Base-by-base conservation (phyloP, 2,113 vertebrate genomes). In the Equus przewalskii region DNA sequence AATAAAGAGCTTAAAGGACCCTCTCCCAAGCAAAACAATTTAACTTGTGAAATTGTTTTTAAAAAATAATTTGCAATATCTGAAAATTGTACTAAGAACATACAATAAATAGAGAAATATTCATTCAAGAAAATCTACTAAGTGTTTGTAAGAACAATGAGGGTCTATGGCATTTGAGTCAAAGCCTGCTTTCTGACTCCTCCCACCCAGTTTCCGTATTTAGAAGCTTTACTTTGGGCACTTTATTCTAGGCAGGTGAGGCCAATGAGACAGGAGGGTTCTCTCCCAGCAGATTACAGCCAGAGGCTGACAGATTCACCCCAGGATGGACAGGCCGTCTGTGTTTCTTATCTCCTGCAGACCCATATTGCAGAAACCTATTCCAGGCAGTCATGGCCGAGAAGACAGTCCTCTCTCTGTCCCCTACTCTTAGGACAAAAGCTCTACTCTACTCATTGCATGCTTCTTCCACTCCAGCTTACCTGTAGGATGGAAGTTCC, bases 231-330 rank as follows among this genome's bases (percentile, higher is more conserved):
- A 51, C 22, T 4, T n/a, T 28, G 64, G 21, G 41, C 13, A 15
- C 51, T 70, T 15, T 33, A 26, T 1, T 62, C 41, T 36, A 8
- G 28, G 36, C 65, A 58, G 1, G 15, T 73, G 28, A 82, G 8
- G 6, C 18, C 22, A 33, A 65, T 1, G 46, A 49, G 24, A 62
- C 7, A 82, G 13, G 5, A 5, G 24, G 5, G 19, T 3, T 0
- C 7, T 9, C 26, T 67, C 24, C 0, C 69, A 9, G 1, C 4
- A 58, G 13, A 46, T 49, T 58, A 24, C 5, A 24, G 33, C 21
- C 24, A 67, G 26, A 41, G 13, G 4, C 13, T 65, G 26, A 19
- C 3, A 41, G 12, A 49, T 65, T 49, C n/a, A 15, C 15, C 30
- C 36, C 30, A n/a, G 62, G 24, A 86, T 18, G 65, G 36, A 60